These are phyloP conservation scores for Microcaecilia unicolor DNA, from an alignment of 2,797 vertebrate species.

Conservation along the genomic window DNA sequence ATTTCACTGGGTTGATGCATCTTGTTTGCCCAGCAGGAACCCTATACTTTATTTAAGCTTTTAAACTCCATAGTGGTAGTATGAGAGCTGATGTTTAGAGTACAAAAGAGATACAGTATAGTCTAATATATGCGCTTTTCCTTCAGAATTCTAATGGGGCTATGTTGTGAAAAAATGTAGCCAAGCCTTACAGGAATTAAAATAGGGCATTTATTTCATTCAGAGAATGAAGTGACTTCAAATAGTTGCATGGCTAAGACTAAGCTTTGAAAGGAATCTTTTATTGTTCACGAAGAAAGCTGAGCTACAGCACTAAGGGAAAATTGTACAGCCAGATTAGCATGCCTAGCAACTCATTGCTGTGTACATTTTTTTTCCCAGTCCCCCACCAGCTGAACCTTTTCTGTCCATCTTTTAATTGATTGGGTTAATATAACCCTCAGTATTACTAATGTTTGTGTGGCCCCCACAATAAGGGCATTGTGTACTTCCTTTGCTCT, in stretches of 20 bases:
- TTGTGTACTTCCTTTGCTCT: conserved; percentile 41
- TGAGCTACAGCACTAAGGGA: conserved; percentile 31
- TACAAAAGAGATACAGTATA: conserved; percentile 56
- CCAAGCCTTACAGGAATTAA: conserved; percentile 46
- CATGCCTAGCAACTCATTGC: conserved; percentile 55
- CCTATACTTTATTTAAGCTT: conserved; percentile 42
- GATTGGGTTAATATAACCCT: conserved; percentile 59
- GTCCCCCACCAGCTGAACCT: conserved; percentile 38
- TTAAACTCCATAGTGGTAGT: conserved; percentile 41
- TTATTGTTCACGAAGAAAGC: conserved; percentile 57
- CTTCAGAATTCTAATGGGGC: conserved; percentile 44
- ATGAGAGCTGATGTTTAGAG: conserved; percentile 32
- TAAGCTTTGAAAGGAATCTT: conserved; percentile 55
- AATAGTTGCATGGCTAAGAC: conserved; percentile 27
- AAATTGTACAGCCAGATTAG: conserved; percentile 37
- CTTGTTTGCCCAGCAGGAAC: conserved; percentile 42
- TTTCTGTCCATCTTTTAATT: conserved; percentile 48
- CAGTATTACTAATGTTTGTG: conserved; percentile 39
- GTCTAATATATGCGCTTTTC: conserved; percentile 54
- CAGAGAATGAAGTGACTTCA: conserved; percentile 55
- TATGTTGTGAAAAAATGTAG: conserved; percentile 38
- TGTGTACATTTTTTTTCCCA: conserved; percentile 35
- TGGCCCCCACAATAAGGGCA: conserved; percentile 47
- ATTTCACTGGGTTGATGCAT: conserved; percentile 35
- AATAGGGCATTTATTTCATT: conserved; percentile 57